Evolutionary conservation across 2,888 invertebrate genomes (phyloP), one percentile per base, ranked within the genome.

Genomic region (Xestia c-nigrum): DNA sequence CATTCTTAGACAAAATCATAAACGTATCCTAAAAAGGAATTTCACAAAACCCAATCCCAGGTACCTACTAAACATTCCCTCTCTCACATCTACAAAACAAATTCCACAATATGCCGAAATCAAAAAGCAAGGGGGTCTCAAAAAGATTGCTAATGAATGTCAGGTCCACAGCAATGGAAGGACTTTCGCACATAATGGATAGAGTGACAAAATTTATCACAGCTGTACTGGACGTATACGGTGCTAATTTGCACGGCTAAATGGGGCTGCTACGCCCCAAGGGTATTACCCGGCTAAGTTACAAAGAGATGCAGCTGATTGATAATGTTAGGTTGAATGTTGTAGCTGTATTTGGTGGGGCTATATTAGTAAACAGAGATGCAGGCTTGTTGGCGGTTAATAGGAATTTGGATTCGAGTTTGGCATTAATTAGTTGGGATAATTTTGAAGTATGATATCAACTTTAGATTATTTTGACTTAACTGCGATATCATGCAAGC

Each of bases 191-290:
- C 84, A 80, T 81, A 85, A 85, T 81, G 85, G 80, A 82, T 68
- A 84, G 75, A 86, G 72, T 83, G 76, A 80, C 81, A 72, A 72
- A 85, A 89, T 89, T 87, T 84, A 87, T 85, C 66, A 69, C 78
- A 40, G 65, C 64, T 77, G 74, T 69, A 65, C 81, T 71, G 74
- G 78, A 85, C 81, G 67, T 84, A 76, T 81, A 84, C 57, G 69
- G 75, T 69, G 76, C 85, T 90, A 90, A 90, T 90, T 91, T 90
- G 86, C 84, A 82, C 71, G 71, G 69, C 69, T 74, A 78, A 86
- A 89, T 86, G 87, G 85, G 64, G 66, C 85, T 81, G 78, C 73
- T 81, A 67, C 79, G 83, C 83, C 81, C 75, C 83, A 84, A 86
- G 83, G 85, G 88, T 83, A 88, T 86, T 84, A 85, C 75, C 84